Conservation (phyloP, 2,113 vertebrate species). For the Chloroceryle aenea region DNA sequence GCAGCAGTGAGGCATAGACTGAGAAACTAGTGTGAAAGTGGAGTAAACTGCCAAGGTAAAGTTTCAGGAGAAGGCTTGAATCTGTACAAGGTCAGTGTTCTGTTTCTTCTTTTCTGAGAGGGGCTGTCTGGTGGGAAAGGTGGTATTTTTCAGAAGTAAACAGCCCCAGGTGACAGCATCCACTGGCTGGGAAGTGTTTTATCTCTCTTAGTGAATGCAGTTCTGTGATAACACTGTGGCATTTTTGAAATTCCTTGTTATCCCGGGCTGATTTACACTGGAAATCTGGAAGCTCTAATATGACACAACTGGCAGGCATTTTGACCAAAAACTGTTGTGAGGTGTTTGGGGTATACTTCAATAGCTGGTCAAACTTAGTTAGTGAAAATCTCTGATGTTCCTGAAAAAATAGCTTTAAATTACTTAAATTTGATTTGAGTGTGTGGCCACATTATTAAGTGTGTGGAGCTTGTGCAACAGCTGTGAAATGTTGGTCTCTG, state of each 20-base stretch:
- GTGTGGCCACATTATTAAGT: not conserved
- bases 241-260: not conserved
- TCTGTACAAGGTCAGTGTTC: not conserved
- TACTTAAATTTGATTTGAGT: not conserved
- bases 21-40: not conserved
- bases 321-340: not conserved
- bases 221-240: not conserved
- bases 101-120: not conserved
- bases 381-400: not conserved
- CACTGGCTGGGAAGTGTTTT: not conserved
- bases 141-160: not conserved
- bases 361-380: not conserved
- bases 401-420: not conserved
- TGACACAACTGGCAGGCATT: not conserved
- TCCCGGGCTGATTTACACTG: not conserved
- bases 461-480: not conserved
- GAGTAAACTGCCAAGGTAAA: not conserved
- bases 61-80: not conserved
- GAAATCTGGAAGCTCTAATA: not conserved
- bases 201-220: not conserved
- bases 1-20: not conserved
- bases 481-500: not conserved
- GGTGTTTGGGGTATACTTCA: not conserved
- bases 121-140: not conserved
- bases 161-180: not conserved